Evolutionary conservation across 2,888 invertebrate genomes (phyloP), one percentile per base, ranked within the genome.

Genomic region (Himalopsyche kuldschensis): DNA sequence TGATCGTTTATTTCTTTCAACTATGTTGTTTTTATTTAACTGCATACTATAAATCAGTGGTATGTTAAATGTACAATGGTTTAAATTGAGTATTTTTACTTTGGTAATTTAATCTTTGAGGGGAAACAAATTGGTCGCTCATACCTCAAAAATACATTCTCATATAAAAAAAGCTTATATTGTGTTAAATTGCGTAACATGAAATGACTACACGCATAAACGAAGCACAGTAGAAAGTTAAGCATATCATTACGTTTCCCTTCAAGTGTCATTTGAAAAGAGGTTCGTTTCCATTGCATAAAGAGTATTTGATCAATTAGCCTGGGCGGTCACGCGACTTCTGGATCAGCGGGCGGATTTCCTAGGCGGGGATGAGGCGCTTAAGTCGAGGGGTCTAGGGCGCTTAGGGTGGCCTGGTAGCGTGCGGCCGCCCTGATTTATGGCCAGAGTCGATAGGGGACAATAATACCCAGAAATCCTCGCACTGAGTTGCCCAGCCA

Each of bases 271-370:
- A 24, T 55, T 55, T 55, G 6, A 20, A 20, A 55, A 55, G 20
- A 55, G 55, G 15, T 24, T 24, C 55, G 24, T 55, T 55, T 55
- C 24, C 20, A 55, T 20, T 20, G 55, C 24, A 78, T 81, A 83
- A 83, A 78, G 80, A 79, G 84, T 82, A 77, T 85, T 86, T 86
- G 86, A 86, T 86, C 84, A 86, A 86, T 86, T 85, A 86, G 84
- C 79, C 82, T 75, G 75, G 69, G 69, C 75, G 84, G 86, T 85
- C 86, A 86, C 86, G 86, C 86, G 77, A 86, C 75, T 32, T 48
- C 78, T 63, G n/a, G 55, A 55, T 35, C 30, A 30, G 55, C 41
- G 79, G 63, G 63, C 48, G 30, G 47, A 27, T 48, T 30, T 48
- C 24, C 15, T n/a, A 79, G 17, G 48, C 20, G n/a, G 27, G 48